Conservation (phyloP, 2,888 invertebrate genomes). For the Acleris laterana region DNA sequence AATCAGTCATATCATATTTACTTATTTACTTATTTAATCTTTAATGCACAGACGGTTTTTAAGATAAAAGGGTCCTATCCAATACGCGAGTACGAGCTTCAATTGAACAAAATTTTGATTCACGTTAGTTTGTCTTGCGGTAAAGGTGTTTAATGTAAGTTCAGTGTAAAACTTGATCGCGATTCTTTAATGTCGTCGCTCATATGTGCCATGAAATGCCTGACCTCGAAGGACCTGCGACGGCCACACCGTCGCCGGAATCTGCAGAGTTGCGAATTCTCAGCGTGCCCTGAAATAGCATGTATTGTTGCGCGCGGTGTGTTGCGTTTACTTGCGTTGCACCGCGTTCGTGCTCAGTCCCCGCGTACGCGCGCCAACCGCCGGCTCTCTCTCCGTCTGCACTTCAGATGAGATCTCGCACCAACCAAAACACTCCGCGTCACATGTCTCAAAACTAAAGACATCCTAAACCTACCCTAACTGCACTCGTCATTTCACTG, state of each 20-base stretch:
- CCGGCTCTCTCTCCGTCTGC: slow-evolving; percentile 57
- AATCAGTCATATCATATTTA: background rate
- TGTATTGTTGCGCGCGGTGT: slow-evolving; percentile 61
- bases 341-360: slow-evolving; percentile 57
- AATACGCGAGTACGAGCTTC: too few relatives aligned
- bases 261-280: slow-evolving; percentile 75
- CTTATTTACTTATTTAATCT: too few relatives aligned
- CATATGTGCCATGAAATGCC: slow-evolving; percentile 41
- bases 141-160: background rate
- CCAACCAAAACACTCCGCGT: slow-evolving; percentile 60
- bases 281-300: slow-evolving; percentile 78
- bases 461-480: slow-evolving; percentile 50
- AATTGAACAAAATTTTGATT: too few relatives aligned
- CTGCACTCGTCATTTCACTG: slow-evolving; percentile 38
- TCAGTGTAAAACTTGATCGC: slow-evolving; percentile 3
- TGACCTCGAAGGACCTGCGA: slow-evolving; percentile 54
- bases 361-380: slow-evolving; percentile 62
- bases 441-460: slow-evolving; percentile 45
- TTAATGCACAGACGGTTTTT: too few relatives aligned
- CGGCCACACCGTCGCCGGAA: slow-evolving; percentile 59
- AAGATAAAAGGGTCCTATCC: too few relatives aligned
- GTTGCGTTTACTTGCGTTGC: slow-evolving; percentile 50
- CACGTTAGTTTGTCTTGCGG: background rate
- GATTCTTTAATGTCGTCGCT: slow-evolving; percentile 5
- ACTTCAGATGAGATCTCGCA: slow-evolving; percentile 50